These are phyloP conservation scores for Mesodorylaimus sp. DNA, from an alignment of 2,888 invertebrate genomes.

Conservation along the genomic window DNA sequence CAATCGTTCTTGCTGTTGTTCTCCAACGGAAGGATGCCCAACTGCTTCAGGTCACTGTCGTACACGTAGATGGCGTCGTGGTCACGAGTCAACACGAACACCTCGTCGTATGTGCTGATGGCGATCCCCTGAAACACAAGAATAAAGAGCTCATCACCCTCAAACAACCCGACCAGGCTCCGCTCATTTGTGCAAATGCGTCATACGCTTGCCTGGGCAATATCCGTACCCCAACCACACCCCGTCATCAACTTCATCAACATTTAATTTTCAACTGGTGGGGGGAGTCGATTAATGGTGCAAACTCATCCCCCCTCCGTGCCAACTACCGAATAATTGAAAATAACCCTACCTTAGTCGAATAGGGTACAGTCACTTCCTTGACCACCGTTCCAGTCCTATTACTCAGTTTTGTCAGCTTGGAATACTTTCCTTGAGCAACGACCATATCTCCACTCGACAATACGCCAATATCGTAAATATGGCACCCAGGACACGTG, in stretches of 20 bases:
- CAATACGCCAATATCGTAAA: constrained; percentile 11
- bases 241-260: no score
- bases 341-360: no score
- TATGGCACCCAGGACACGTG: constrained; percentile 7
- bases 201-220: no score
- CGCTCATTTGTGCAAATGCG: no score
- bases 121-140: no score
- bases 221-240: no score
- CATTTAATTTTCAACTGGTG: no score
- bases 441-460: constrained; percentile 9
- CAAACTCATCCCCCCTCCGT: no score
- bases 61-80: constrained; percentile 11
- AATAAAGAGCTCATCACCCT: no score
- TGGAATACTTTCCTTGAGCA: constrained; percentile 9
- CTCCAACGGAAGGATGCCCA: constrained; percentile 5
- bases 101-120: constrained; percentile 3
- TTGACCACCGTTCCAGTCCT: background rate
- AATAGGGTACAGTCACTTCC: constrained; percentile 4
- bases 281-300: no score
- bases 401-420: constrained; percentile 4
- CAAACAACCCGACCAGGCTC: no score
- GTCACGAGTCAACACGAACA: constrained; percentile 9
- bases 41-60: constrained; percentile 4
- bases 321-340: no score
- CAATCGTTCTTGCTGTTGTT: constrained; percentile 7